Percentiles rank a stretch among this genome's conserved stretches.
These are phyloP conservation scores for Clarias gariepinus DNA, from an alignment of 2,113 vertebrate species.

Conservation along the genomic window DNA sequence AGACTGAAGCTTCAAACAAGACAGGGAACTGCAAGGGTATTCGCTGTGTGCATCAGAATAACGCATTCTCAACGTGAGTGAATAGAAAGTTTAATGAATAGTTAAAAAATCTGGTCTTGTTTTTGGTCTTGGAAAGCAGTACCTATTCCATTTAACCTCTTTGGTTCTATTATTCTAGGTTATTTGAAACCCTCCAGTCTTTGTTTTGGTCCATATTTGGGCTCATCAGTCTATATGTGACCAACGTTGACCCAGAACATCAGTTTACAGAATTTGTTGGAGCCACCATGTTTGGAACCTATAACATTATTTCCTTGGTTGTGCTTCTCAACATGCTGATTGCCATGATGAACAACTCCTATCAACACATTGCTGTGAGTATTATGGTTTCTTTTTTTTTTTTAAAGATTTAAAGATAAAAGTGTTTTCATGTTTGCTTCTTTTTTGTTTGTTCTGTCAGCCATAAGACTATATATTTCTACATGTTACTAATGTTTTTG, in stretches of 20 bases:
- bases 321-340: conserved; percentile 99
- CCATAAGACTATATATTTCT: background rate
- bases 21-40: conserved; percentile 88
- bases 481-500: background rate
- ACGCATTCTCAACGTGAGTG: conserved; percentile 98
- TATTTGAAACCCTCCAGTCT: conserved; percentile 97
- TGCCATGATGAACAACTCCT: conserved; percentile 99
- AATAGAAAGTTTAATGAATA: too few relatives aligned
- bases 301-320: conserved; percentile 96
- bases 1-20: conserved; percentile 85
- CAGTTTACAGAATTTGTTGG: conserved; percentile 97
- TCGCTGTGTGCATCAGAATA: conserved; percentile 96
- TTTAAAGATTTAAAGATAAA: too few relatives aligned
- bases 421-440: too few relatives aligned
- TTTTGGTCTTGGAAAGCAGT: background rate
- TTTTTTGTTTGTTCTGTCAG: too few relatives aligned
- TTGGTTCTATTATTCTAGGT: conserved; percentile 69
- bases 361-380: conserved; percentile 98
- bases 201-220: conserved; percentile 99
- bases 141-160: background rate
- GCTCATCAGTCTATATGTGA: conserved; percentile 94
- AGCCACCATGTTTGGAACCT: conserved; percentile 98
- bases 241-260: conserved; percentile 89
- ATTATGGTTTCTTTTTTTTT: background rate
- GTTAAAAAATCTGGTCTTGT: background rate